Evolutionary conservation across 2,888 invertebrate species (phyloP), one percentile per base, ranked within the genome.

Genomic region (Phragmatobia fuliginosa): DNA sequence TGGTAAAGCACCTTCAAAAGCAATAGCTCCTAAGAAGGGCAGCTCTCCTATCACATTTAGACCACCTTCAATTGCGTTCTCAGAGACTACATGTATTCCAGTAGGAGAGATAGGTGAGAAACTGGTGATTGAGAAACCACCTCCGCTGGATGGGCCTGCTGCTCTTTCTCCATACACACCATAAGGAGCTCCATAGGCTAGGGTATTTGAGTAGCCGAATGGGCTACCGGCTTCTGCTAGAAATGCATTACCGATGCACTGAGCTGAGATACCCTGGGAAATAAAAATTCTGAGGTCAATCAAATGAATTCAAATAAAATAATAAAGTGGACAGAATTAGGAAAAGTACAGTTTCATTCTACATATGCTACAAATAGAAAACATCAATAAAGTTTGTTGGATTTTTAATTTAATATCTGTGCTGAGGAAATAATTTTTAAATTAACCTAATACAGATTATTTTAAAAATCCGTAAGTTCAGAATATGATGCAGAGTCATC

Each of bases 11-110:
- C 82, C 81, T 36, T 81, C 74, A 0, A 84, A 70, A 56, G 72
- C 63, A 7, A 80, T 77, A 32, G 82, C 77, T 31, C 83, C 77
- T 36, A 82, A 78, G 36, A 85, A 82, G 7, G 81, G 79, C 33
- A 82, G 69, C 62, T 81, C 76, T 31, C 82, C 80, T 59, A 72
- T 67, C 21, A 81, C 74, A 2, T 71, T 21, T 0, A 71, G 7
- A 21, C 76, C 67, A 31, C 81, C 81, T 59, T 79, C 71, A 0
- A 79, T 79, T 25, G 67, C 76, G 58, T 82, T 80, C 28, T 82
- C 83, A 56, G 81, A 82, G 0, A 75, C 72, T 10, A 72, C 72
- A 21, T n/a, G n/a, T 28, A 72, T 68, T 1, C 72, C 72, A 7
- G 66, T 63, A 28, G 68, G 70, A 49, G 76, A 67, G 28, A 74